Evolutionary conservation across 1,140 invertebrate species (phyloP).

Genomic region (Tetranychus cinnabarinus): DNA sequence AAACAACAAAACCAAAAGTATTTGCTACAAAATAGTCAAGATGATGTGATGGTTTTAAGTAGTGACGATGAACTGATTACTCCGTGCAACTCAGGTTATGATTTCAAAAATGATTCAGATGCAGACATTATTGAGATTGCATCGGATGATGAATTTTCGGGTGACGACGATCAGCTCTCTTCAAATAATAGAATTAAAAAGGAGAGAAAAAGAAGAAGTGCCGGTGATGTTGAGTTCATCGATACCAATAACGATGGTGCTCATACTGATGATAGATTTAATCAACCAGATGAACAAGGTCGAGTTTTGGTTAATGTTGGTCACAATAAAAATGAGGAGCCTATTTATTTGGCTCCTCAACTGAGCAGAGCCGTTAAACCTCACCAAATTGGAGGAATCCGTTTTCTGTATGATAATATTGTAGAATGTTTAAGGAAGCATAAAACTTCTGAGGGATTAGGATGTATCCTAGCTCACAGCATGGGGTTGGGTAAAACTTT

Average conservation of each 20-base stretch:
- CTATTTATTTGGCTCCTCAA: slow-evolving; percentile 78
- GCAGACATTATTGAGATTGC: slow-evolving; percentile 7
- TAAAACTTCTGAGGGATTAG: slow-evolving; percentile 73
- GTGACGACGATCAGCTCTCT: slow-evolving; percentile 32
- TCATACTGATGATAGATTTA: slow-evolving; percentile 39
- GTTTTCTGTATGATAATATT: slow-evolving; percentile 88
- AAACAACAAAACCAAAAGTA: slow-evolving; percentile 10
- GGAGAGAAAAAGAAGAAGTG: slow-evolving; percentile 24
- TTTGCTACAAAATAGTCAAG: slow-evolving; percentile 8
- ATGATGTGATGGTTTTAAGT: slow-evolving; percentile 13
- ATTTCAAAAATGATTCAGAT: not conserved
- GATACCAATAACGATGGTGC: slow-evolving; percentile 31
- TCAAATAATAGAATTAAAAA: slow-evolving; percentile 18
- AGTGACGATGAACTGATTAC: slow-evolving; percentile 13
- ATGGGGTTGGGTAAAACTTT: slow-evolving; percentile 35
- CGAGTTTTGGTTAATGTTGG: slow-evolving; percentile 81
- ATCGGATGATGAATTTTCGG: slow-evolving; percentile 8
- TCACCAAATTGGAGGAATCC: slow-evolving; percentile 66
- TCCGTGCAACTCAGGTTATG: not conserved
- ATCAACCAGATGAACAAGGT: slow-evolving; percentile 70
- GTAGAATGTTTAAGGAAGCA: slow-evolving; percentile 71
- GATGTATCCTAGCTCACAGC: slow-evolving; percentile 82
- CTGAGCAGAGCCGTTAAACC: slow-evolving; percentile 44
- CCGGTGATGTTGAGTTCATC: slow-evolving; percentile 20
- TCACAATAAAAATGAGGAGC: slow-evolving; percentile 72